Evolutionary conservation across 2,797 vertebrate genomes (phyloP), one percentile per base, ranked within the genome.

Genomic region (Phaenicophaeus curvirostris): DNA sequence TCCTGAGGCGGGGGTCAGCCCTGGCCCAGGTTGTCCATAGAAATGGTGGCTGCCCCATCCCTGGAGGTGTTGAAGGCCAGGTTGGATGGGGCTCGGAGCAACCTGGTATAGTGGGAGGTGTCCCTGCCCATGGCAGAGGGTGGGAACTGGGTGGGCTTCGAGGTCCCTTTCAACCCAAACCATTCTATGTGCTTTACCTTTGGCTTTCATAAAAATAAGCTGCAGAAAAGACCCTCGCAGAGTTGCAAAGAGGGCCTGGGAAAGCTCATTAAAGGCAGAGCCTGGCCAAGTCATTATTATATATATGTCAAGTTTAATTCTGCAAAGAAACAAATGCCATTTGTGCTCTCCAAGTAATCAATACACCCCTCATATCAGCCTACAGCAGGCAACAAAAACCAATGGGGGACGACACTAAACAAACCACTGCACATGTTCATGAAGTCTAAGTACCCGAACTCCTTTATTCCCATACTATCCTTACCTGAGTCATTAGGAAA

Each of bases 241-340:
- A 13, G 83, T 1, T 16, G 17, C 63, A 51, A 33, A 44, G 2
- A 42, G 44, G 15, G 50, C 33, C 16, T 82, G 78, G 88, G 37
- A 85, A 92, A 94, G 54, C 79, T 95, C 85, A 55, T 96, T 96
- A 88, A 95, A 92, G 87, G 85, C 83, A 89, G 37, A 82, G 73
- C 11, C 11, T 28, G 59, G 59, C 21, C 8, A 48, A 68, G 27
- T 46, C 71, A 37, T 93, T 78, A 58, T 82, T 82, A 87, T 53
- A 85, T 63, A 77, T 55, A 41, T 57, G 73, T 44, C 79, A 76
- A 73, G 39, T 50, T 87, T 93, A 87, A 95, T 93, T 96, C 90
- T 75, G 65, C 85, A 51, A 31, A 78, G 74, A 84, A 74, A 55
- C 18, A 11, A 55, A 63, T 82, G 73, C 39, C 66, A 57, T 42